Evolutionary conservation across 2,888 invertebrate genomes (phyloP), one percentile per base, ranked within the genome.

Genomic region (Scrobipalpa costella): DNA sequence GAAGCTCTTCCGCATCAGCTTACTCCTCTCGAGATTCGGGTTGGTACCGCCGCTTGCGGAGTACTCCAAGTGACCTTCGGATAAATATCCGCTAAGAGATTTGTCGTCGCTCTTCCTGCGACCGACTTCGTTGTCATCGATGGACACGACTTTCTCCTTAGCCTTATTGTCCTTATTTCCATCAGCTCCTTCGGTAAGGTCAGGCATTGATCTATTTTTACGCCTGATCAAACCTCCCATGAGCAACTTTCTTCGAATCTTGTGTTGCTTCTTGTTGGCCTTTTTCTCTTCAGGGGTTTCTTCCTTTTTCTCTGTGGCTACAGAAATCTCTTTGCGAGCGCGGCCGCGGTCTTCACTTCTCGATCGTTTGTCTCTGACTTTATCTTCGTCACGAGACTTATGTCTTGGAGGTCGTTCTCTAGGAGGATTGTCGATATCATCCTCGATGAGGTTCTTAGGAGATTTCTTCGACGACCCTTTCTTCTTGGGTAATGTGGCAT

Each of bases 191-290:
- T 97, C 97, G 0, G 97, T 95, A 59, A 98, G 89, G 88, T 98
- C 98, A 0, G 98, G 98, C 96, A 98, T 96, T 63, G 97, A 97
- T 69, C 97, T 92, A 79, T 98, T 98, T 81, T 98, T 98, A 36
- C 97, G 92, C 66, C 96, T 93, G 62, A 98, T 97, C 62, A 98
- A 87, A 1, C 97, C 97, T 13, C 97, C 97, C 97, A 98, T 97
- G 7, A 98, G 80, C 2, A 97, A 83, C 83, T 97, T 97, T 75
- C 97, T 92, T 34, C 97, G 92, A 57, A 98, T 96, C 87, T 97
- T 97, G 77, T 98, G 98, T 79, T 97, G 97, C 71, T 98, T 98
- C 78, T 97, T 97, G 60, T 95, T 95, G 21, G 94, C 93, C 76
- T 96, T 96, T 65, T 93, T 93, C 64, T 96, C 95, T 78, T 95